Conservation (phyloP, 1,140 invertebrate species). For the Zeugodacus cucurbitae region DNA sequence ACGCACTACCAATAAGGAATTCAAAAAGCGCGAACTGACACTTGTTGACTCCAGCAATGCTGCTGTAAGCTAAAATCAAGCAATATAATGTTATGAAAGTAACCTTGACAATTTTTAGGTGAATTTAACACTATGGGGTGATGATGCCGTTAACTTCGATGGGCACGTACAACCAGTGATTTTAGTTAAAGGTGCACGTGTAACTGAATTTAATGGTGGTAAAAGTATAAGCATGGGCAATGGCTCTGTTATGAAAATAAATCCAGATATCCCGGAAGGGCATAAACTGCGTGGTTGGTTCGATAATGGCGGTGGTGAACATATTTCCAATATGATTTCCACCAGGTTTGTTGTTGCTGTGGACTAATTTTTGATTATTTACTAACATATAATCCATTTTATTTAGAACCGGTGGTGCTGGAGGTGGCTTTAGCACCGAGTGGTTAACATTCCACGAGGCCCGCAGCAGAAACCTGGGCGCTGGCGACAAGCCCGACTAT, state of each 20-base stretch:
- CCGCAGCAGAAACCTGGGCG: slow-evolving; percentile 73
- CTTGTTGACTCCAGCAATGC: slow-evolving; percentile 88
- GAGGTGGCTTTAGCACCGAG: slow-evolving; percentile 67
- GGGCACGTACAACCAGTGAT: slow-evolving; percentile 81
- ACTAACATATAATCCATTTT: neutral
- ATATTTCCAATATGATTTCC: slow-evolving; percentile 74
- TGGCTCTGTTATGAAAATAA: slow-evolving; percentile 77
- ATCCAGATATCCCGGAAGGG: slow-evolving; percentile 91
- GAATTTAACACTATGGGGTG: slow-evolving; percentile 80
- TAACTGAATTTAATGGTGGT: slow-evolving; percentile 82
- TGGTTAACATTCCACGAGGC: slow-evolving; percentile 82
- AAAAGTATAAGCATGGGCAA: slow-evolving; percentile 67
- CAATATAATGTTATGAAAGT: neutral
- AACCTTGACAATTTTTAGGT: slow-evolving; percentile 66
- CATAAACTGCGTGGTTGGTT: slow-evolving; percentile 91
- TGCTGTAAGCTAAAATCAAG: slow-evolving; percentile 69
- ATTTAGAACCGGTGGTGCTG: slow-evolving; percentile 59
- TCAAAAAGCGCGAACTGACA: slow-evolving; percentile 89
- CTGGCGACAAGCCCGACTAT: slow-evolving; percentile 81
- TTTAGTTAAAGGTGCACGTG: slow-evolving; percentile 80
- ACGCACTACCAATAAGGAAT: slow-evolving; percentile 80
- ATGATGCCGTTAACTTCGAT: slow-evolving; percentile 86
- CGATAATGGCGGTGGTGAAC: slow-evolving; percentile 77
- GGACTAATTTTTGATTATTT: neutral
- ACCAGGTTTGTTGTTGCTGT: slow-evolving; percentile 63